Conservation (phyloP, 2,888 invertebrate species). For the Hipparchia semele region DNA sequence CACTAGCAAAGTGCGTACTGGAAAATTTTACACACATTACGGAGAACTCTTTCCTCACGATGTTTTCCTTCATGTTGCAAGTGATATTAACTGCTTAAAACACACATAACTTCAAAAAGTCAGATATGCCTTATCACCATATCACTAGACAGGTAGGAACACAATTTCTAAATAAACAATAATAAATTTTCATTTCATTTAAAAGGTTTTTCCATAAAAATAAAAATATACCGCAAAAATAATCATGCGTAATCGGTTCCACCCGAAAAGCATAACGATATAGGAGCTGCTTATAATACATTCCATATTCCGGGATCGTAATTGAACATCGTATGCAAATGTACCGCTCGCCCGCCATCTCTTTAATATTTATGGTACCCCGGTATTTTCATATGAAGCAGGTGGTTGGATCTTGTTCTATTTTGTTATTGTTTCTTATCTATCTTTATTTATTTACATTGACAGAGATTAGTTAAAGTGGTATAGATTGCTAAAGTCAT, state of each 20-base stretch:
- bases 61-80: no score
- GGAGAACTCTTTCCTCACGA: no score
- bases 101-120: no score
- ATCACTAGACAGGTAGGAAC: no score
- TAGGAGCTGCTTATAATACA: constrained; percentile 58
- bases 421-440: constrained; percentile 55
- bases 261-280: constrained; percentile 64
- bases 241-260: constrained; percentile 51
- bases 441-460: not conserved
- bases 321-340: constrained; percentile 79
- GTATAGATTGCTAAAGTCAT: no score
- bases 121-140: no score
- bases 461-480: no score
- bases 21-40: no score
- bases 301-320: constrained; percentile 72
- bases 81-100: no score
- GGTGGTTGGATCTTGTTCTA: constrained; percentile 59
- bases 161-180: no score
- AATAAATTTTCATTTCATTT: no score
- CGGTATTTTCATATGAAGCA: constrained; percentile 62
- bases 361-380: constrained; percentile 71
- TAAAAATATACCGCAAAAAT: constrained; percentile 47
- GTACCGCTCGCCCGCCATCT: constrained; percentile 66
- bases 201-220: not conserved
- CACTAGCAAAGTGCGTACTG: no score